Conservation (phyloP, 2,797 vertebrate genomes). For the Sebastiscus albofasciatus region DNA sequence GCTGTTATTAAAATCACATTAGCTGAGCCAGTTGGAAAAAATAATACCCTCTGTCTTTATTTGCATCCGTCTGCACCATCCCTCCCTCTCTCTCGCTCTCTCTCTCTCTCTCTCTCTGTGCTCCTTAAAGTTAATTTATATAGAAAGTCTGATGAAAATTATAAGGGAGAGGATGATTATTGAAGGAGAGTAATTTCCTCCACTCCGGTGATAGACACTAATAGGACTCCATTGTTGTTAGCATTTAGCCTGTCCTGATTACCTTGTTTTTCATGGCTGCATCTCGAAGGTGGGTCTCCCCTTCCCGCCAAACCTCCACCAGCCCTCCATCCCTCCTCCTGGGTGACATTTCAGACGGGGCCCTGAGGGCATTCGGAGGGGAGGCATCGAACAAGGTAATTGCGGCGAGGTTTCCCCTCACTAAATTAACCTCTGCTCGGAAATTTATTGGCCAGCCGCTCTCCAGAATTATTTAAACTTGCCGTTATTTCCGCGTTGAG, state of each 20-base stretch:
- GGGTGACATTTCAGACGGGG: slow-evolving; percentile 84
- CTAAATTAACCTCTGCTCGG: slow-evolving; percentile 85
- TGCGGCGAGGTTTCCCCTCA: slow-evolving; percentile 79
- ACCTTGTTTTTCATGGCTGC: slow-evolving; percentile 73
- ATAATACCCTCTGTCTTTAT: background rate
- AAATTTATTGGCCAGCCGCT: slow-evolving; percentile 83
- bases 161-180: slow-evolving; percentile 53
- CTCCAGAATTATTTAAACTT: slow-evolving; percentile 83
- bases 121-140: slow-evolving; percentile 29
- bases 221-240: slow-evolving; percentile 77
- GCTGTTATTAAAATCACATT: slow-evolving; percentile 55
- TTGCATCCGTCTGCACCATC: slow-evolving; percentile 15
- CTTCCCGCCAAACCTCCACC: slow-evolving; percentile 53
- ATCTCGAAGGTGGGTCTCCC: slow-evolving; percentile 53
- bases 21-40: slow-evolving; percentile 6
- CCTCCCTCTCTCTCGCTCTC: background rate
- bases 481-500: slow-evolving; percentile 70
- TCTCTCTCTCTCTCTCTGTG: background rate
- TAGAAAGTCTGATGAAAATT: slow-evolving; percentile 55
- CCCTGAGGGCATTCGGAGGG: slow-evolving; percentile 80
- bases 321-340: slow-evolving; percentile 68
- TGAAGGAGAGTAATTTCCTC: slow-evolving; percentile 61
- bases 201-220: slow-evolving; percentile 72
- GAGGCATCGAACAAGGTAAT: slow-evolving; percentile 83
- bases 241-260: slow-evolving; percentile 73